A percentile compares a stretch with the other conserved stretches of the same genome.
phyloP scores from a whole-genome alignment of 2,888 invertebrate genomes.

The Atrina japonica region DNA sequence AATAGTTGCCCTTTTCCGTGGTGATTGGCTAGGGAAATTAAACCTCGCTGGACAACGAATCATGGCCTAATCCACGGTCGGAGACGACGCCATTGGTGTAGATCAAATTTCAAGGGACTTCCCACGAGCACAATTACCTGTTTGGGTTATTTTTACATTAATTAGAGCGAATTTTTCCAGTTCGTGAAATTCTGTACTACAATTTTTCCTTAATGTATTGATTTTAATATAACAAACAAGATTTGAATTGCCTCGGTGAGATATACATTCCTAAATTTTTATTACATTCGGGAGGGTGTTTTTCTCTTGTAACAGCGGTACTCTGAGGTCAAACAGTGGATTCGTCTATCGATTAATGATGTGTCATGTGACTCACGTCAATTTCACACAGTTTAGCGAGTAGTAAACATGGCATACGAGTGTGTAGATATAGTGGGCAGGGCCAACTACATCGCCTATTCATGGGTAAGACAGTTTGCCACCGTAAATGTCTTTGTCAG shows the following conservation, averaged over 20 bases:
- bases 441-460: conserved; percentile 49
- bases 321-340: conserved; percentile 39
- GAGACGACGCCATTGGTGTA: conserved; percentile 73
- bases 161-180: no score
- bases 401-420: conserved; percentile 38
- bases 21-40: conserved; percentile 89
- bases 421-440: conserved; percentile 57
- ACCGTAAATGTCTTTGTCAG: background rate
- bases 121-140: no score
- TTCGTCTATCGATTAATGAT: conserved; percentile 47
- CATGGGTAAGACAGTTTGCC: conserved; percentile 52
- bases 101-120: conserved; percentile 9
- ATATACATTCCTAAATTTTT: no score
- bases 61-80: conserved; percentile 68
- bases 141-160: no score
- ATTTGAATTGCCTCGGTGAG: no score
- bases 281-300: conserved; percentile 4
- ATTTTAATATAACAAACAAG: no score
- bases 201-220: no score
- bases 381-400: conserved; percentile 51
- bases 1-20: conserved; percentile 84
- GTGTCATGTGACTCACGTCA: conserved; percentile 57
- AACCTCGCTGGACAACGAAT: conserved; percentile 92
- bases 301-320: conserved; percentile 42
- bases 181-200: no score